Evolutionary conservation across 2,113 vertebrate genomes (phyloP), one percentile per base, ranked within the genome.

Genomic region (Lates calcarifer): DNA sequence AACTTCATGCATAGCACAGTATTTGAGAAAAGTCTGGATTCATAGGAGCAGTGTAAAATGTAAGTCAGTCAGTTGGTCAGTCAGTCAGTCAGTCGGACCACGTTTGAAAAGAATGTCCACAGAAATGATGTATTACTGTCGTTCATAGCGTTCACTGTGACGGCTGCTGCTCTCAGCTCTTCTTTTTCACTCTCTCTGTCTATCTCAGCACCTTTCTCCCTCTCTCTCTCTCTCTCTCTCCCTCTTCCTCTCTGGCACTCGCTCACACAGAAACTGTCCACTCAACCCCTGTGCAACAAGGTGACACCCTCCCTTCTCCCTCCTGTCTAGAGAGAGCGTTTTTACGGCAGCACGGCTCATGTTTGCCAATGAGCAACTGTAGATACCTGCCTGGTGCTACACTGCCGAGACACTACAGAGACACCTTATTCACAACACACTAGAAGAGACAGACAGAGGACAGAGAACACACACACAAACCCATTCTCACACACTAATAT

Each of bases 341-440:
- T 81, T 87, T 80, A 69, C 49, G 33, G 61, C 74, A 66, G 82
- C 82, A 67, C 41, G 4, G 64, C 82, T 90, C 88, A 76, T 91
- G 89, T 87, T 93, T 89, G 71, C 77, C 86, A 90, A 90, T 91
- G 83, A 91, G 85, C 87, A 56, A 35, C 51, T 18, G 20, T 51
- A 41, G 84, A 57, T 58, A 61, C 28, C 62, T 24, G 45, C 49
- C 47, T 33, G 61, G 60, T n/a, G 9, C 28, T 56, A 75, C 60
- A 18, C 76, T 68, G 31, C 49, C 28, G 66, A 85, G 51, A 41
- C 13, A 41, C 39, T 49, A 73, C 20, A 28, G 43, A 47, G 51
- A 26, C 51, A 26, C 58, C 51, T 67, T 63, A 13, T 18, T 49
- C 51, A 81, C 80, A 57, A 49, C 60, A 67, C 49, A 22, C 51